Percentiles rank a stretch among this genome's conserved stretches.
Evolutionary conservation across 2,113 vertebrate genomes (phyloP).

Genomic region (Tachysurus fulvidraco): DNA sequence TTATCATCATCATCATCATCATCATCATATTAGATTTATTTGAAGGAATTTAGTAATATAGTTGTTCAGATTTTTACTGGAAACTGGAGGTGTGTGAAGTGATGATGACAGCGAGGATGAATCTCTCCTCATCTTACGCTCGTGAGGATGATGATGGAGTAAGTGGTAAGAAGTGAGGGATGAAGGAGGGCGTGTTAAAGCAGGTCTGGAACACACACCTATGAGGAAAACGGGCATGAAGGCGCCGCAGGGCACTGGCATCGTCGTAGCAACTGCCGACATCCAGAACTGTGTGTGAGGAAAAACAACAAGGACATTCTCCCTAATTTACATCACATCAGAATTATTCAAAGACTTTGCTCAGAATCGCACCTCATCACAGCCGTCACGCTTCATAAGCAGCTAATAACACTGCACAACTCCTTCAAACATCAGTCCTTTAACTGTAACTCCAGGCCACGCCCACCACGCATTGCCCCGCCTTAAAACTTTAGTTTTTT

Average conservation of each 20-base stretch:
- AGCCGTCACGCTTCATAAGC: too few species aligned
- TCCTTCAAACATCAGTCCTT: too few species aligned
- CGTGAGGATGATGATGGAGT: too few species aligned
- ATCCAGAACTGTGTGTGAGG: constrained; percentile 90
- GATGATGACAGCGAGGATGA: background rate
- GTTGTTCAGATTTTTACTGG: background rate
- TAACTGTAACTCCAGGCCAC: background rate
- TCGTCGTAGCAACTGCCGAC: constrained; percentile 96
- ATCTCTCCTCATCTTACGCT: background rate
- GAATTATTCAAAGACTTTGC: too few species aligned
- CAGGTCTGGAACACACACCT: constrained; percentile 73
- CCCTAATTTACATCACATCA: background rate
- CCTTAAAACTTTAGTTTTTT: background rate
- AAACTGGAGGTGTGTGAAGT: background rate
- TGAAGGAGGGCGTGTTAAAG: background rate
- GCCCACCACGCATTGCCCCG: background rate
- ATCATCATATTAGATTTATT: background rate
- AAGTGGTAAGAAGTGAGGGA: too few species aligned
- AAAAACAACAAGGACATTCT: background rate
- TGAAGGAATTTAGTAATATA: background rate
- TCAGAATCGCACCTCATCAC: too few species aligned
- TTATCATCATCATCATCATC: too few species aligned
- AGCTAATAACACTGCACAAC: too few species aligned
- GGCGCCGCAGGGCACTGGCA: constrained; percentile 95
- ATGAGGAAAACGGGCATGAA: constrained; percentile 99